Evolutionary conservation across 2,113 vertebrate genomes (phyloP).

Genomic region (Hippotragus niger): DNA sequence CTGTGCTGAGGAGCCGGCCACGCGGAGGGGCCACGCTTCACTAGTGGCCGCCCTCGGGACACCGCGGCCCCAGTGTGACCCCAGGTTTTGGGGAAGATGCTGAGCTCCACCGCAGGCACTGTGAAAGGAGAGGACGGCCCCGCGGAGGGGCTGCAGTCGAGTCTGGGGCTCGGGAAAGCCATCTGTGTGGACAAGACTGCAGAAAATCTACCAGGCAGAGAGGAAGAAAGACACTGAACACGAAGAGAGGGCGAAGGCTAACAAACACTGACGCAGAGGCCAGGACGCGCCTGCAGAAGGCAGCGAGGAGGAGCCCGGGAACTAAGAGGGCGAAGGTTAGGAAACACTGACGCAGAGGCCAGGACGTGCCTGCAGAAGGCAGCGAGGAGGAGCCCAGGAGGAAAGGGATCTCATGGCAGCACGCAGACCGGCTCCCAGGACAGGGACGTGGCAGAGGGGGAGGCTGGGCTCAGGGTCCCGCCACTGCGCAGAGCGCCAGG

Average conservation of each 20-base stretch:
- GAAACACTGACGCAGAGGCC: background rate
- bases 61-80: background rate
- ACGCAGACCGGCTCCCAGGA: fast-evolving
- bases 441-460: fast-evolving
- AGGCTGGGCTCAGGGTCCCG: background rate
- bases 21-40: too few species aligned
- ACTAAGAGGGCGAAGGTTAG: background rate
- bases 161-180: background rate
- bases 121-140: background rate
- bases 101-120: background rate
- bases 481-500: fast-evolving
- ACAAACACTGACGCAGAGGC: background rate
- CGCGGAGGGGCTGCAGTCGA: fast-evolving
- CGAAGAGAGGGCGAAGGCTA: background rate
- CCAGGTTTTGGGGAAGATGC: background rate
- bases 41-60: too few species aligned
- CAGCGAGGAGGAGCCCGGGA: background rate
- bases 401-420: fast-evolving
- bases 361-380: too few species aligned
- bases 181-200: background rate
- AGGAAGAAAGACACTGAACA: background rate
- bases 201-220: background rate
- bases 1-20: background rate
- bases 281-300: fast-evolving
- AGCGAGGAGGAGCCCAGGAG: background rate